phyloP scores from a whole-genome alignment of 2,113 vertebrate genomes.

The Struthidea cinerea region DNA sequence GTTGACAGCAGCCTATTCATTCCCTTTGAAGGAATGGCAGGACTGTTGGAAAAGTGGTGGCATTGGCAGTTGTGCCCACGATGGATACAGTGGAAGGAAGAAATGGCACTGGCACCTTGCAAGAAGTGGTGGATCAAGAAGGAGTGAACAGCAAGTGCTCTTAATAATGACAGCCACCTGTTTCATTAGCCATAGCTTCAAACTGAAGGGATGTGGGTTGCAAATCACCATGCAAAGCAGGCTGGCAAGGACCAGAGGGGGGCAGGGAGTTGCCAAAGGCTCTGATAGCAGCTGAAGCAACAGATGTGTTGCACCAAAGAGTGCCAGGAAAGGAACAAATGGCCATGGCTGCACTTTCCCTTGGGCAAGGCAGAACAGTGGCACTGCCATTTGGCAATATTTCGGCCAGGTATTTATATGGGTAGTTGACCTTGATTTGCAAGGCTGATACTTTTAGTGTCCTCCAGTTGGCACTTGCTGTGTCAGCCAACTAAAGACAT shows the following conservation, averaged over 20 bases:
- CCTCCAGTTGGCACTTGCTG: neutral
- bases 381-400: neutral
- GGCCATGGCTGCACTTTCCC: neutral
- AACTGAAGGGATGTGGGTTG: constrained; percentile 17
- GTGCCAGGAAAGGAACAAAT: constrained; percentile 28
- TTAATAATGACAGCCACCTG: constrained; percentile 45
- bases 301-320: constrained; percentile 60
- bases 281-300: constrained; percentile 55
- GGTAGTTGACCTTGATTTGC: constrained; percentile 9
- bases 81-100: neutral
- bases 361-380: neutral
- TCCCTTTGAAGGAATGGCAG: neutral
- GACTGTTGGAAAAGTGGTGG: neutral
- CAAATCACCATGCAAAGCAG: constrained; percentile 48
- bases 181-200: constrained; percentile 35
- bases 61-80: neutral
- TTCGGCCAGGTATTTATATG: neutral
- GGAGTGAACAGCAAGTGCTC: neutral
- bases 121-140: neutral
- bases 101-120: neutral
- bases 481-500: neutral
- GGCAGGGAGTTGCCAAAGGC: constrained; percentile 23
- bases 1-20: neutral
- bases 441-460: neutral
- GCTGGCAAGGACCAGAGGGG: constrained; percentile 26